Base-by-base conservation (phyloP, 2,797 vertebrate species). In the Hozukius guyotensis region DNA sequence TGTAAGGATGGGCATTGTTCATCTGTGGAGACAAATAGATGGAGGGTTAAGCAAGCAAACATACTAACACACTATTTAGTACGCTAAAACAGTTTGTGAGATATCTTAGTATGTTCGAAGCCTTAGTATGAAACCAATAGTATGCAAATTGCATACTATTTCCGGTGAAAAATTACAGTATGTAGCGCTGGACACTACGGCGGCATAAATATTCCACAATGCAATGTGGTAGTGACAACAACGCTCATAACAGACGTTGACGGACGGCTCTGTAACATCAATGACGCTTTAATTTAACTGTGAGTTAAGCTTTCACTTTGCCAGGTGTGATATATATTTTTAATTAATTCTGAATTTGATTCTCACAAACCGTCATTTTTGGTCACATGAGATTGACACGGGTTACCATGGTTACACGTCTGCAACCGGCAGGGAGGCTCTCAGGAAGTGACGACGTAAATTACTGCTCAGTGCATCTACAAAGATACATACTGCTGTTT, bases 1-100 rank as follows among this genome's bases (percentile, higher is more conserved):
- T 96, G 94, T 75, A 96, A 55, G 53, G 91, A 81, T 0, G 95
- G 96, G 83, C 96, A 97, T 14, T 68, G 90, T 42, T 77, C 87
- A 83, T 85, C 96, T 96, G 86, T 18, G 53, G 84, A 78, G 72
- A 81, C 27, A 88, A 82, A 80, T 0, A 8, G 13, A 72, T 27
- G 32, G 9, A 59, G 29, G n/a, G 34, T 72, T 49, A 66, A 10
- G 5, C 2, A 57, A 9, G 29, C 52, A 53, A 53, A 11, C 18
- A 52, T 8, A 52, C 8, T 49, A 49, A 0, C 46, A 49, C 8
- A 20, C 8, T 49, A 49, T 49, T 20, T 49, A n/a, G 46, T 52
- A 52, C 8, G 46, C 46, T n/a, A 49, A 49, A 49, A 49, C 42
- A 49, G 42, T 49, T 20, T 49, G 42, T 49, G 42, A 52, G 8